Evolutionary conservation across 2,888 invertebrate genomes (phyloP).

Genomic region (Chrysina gloriosa): DNA sequence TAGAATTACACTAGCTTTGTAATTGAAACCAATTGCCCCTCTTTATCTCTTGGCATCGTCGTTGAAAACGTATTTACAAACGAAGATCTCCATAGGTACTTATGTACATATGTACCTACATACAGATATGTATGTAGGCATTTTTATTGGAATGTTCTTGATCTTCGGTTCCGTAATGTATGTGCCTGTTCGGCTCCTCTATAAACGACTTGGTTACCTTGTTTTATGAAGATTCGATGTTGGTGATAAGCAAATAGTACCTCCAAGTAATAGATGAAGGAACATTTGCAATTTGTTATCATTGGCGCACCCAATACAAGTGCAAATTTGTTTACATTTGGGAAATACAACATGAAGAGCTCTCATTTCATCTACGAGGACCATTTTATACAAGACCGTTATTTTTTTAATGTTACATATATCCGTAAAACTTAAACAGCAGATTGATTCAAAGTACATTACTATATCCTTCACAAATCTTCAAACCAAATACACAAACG

Average conservation of each 20-base stretch:
- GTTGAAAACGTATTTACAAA: neutral
- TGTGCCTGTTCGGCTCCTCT: neutral
- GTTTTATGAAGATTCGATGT: neutral
- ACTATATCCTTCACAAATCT: no score
- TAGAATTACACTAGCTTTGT: constrained; percentile 14
- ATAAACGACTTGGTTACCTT: neutral
- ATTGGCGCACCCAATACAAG: neutral
- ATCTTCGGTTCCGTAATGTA: neutral
- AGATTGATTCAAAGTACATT: no score
- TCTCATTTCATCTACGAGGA: no score
- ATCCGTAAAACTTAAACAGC: no score
- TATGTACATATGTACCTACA: neutral
- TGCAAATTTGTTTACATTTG: neutral
- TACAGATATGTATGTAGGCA: neutral
- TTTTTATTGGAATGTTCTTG: neutral
- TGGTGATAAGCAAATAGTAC: neutral
- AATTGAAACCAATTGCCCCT: constrained; percentile 9
- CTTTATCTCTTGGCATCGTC: constrained; percentile 16
- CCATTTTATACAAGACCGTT: no score
- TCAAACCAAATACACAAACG: no score
- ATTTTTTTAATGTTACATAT: no score
- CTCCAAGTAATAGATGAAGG: neutral
- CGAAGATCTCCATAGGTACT: neutral
- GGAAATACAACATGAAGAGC: no score
- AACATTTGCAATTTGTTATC: neutral